Evolutionary conservation across 2,113 vertebrate genomes (phyloP).

Genomic region (Herpetotheres cachinnans): DNA sequence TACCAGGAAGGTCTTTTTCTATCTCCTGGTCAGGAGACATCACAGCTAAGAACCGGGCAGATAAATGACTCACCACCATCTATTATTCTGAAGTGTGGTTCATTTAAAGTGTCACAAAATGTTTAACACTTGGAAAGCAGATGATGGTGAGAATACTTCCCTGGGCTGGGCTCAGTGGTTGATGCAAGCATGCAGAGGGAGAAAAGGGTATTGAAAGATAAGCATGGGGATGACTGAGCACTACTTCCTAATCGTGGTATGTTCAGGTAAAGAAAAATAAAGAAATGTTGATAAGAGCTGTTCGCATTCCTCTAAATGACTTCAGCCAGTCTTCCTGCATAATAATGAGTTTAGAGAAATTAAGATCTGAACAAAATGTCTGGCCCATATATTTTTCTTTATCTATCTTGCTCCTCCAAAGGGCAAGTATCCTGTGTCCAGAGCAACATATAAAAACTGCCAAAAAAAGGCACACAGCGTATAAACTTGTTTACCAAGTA

Average conservation of each 20-base stretch:
- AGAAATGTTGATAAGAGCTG: neutral
- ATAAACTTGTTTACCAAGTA: neutral
- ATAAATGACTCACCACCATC: neutral
- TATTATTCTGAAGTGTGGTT: neutral
- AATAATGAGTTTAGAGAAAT: neutral
- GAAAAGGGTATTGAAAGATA: neutral
- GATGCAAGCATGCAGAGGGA: neutral
- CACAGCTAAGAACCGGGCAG: neutral
- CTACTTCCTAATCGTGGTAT: neutral
- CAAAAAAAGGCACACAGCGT: neutral
- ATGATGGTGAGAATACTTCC: neutral
- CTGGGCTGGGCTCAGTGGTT: neutral
- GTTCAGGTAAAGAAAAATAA: neutral
- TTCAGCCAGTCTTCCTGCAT: neutral
- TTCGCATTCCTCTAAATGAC: neutral
- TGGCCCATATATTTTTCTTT: neutral
- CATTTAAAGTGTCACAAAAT: neutral
- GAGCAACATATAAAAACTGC: neutral
- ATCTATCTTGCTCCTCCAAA: neutral
- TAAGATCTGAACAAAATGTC: neutral
- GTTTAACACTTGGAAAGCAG: neutral
- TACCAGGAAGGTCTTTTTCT: neutral
- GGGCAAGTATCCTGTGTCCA: neutral
- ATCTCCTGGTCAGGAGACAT: neutral
- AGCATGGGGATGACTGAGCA: neutral